phyloP scores from a whole-genome alignment of 2,888 invertebrate genomes.

The Brachyptera risi region DNA sequence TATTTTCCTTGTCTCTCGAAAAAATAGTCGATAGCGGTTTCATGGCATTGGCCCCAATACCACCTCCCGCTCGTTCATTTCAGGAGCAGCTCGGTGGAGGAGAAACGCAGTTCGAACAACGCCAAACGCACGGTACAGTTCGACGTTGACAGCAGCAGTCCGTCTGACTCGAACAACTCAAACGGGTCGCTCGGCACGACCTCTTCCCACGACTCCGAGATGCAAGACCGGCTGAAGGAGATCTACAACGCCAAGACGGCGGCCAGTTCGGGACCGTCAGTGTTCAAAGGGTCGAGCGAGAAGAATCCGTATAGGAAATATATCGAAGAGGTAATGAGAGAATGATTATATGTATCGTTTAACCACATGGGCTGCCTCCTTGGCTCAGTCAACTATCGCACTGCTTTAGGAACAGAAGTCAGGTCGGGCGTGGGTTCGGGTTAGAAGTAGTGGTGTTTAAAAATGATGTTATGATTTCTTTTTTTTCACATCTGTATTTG shows the following conservation, averaged over 20 bases:
- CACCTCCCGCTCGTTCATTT: too few relatives aligned
- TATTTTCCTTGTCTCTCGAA: too few relatives aligned
- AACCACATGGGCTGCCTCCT: too few relatives aligned
- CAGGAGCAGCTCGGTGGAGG: constrained; percentile 28
- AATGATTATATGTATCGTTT: not conserved
- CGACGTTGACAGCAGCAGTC: constrained; percentile 43
- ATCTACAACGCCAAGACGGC: constrained; percentile 32
- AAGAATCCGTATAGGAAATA: constrained; percentile 27
- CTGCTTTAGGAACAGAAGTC: too few relatives aligned
- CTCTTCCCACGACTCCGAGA: constrained; percentile 37
- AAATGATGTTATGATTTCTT: too few relatives aligned
- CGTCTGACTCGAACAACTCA: constrained; percentile 49
- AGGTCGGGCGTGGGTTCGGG: too few relatives aligned
- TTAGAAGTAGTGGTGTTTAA: too few relatives aligned
- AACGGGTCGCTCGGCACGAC: constrained; percentile 29
- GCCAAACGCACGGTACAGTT: constrained; percentile 32
- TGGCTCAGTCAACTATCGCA: too few relatives aligned
- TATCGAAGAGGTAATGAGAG: constrained; percentile 31
- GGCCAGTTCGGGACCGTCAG: constrained; percentile 26
- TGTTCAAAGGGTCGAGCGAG: not conserved
- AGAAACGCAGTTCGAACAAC: constrained; percentile 5
- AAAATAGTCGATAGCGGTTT: too few relatives aligned
- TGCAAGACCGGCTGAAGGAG: constrained; percentile 42
- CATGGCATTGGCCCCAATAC: too few relatives aligned
- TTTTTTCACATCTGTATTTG: too few relatives aligned